Conservation (phyloP, 2,797 vertebrate species). For the Acestrorhynchus altus region DNA sequence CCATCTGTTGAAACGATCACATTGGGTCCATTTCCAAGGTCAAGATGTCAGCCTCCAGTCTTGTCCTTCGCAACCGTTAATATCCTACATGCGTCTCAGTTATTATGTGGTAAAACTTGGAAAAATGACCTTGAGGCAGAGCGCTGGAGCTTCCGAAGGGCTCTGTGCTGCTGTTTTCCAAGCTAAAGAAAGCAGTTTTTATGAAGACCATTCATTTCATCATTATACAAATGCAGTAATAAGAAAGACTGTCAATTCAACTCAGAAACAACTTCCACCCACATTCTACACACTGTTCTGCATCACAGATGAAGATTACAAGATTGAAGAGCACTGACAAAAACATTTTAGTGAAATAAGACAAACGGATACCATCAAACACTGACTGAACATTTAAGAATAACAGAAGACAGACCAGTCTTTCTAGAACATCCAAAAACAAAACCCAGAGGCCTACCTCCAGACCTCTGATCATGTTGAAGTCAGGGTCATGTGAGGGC, state of each 20-base stretch:
- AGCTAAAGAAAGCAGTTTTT: constrained; percentile 16
- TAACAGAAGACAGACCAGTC: not conserved
- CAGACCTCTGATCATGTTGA: too few relatives aligned
- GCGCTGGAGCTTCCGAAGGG: constrained; percentile 23
- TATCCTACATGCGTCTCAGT: constrained; percentile 6
- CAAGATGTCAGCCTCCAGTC: constrained; percentile 4
- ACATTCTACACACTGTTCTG: not conserved
- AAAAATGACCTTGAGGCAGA: constrained; percentile 8
- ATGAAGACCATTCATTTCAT: constrained; percentile 21
- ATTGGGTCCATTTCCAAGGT: constrained; percentile 4
- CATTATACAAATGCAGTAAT: constrained; percentile 13
- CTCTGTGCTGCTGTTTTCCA: constrained; percentile 11
- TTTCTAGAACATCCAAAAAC: not conserved
- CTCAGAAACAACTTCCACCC: not conserved
- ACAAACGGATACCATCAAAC: not conserved
- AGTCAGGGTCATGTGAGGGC: too few relatives aligned
- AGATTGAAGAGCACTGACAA: not conserved
- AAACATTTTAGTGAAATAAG: not conserved
- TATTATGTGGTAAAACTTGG: constrained; percentile 37
- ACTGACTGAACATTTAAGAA: not conserved
- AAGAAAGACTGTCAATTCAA: constrained; percentile 2
- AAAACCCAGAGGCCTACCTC: too few relatives aligned
- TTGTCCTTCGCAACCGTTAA: not conserved
- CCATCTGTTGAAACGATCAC: constrained; percentile 34
- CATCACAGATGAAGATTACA: not conserved